A percentile compares a stretch with the other conserved stretches of the same genome.
Conservation (phyloP, 2,888 invertebrate species). For the Temnothorax rugatulus region DNA sequence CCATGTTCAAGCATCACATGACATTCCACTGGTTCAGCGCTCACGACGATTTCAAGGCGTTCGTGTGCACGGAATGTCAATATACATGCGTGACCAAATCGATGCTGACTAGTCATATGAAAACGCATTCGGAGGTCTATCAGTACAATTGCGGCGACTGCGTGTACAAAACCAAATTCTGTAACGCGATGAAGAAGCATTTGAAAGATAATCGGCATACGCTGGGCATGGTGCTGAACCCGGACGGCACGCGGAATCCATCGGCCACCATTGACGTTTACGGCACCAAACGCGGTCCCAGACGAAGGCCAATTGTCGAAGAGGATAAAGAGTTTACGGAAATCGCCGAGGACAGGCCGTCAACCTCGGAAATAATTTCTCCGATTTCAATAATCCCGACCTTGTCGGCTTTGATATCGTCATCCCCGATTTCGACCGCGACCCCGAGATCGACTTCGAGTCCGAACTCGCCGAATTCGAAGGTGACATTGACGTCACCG, state of each 20-base stretch:
- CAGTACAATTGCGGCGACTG: conserved; percentile 98
- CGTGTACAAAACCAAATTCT: conserved; percentile 98
- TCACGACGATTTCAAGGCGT: conserved; percentile 98
- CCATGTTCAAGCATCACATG: conserved; percentile 99
- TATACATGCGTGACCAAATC: conserved; percentile 98
- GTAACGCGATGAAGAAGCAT: conserved; percentile 98
- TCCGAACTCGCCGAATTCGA: background rate
- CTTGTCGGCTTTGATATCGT: background rate
- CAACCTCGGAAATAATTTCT: background rate
- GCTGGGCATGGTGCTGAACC: conserved; percentile 96
- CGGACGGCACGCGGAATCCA: conserved; percentile 96
- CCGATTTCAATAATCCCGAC: no score
- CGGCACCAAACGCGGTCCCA: conserved; percentile 95
- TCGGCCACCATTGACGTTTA: conserved; percentile 96
- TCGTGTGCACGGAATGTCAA: conserved; percentile 93
- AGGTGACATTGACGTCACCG: background rate
- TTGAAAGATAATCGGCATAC: conserved; percentile 92
- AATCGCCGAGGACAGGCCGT: background rate
- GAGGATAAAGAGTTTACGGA: background rate
- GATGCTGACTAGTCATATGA: conserved; percentile 99
- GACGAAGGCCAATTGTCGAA: conserved; percentile 86
- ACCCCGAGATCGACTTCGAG: background rate
- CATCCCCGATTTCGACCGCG: background rate
- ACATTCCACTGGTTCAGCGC: conserved; percentile 97
- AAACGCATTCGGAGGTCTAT: conserved; percentile 97